A percentile compares a stretch with the other conserved stretches of the same genome.
These are phyloP conservation scores for Chymomyza fuscimana DNA, from an alignment of 2,888 invertebrate genomes.

Conservation along the genomic window DNA sequence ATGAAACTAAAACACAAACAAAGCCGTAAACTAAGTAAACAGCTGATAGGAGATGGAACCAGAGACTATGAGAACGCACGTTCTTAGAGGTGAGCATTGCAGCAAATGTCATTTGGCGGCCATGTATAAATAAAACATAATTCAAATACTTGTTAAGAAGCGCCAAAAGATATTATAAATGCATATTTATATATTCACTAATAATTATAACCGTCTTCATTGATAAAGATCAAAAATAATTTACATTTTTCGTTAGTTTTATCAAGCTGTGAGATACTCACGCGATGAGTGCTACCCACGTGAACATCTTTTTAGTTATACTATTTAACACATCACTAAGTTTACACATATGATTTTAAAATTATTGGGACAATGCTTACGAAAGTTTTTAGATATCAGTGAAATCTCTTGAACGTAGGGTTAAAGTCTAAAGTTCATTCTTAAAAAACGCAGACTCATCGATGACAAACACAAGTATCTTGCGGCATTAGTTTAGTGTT, in stretches of 20 bases:
- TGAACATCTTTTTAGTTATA: background rate
- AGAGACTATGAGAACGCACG: background rate
- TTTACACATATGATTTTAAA: background rate
- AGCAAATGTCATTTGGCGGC: background rate
- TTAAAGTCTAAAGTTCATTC: slow-evolving; percentile 34
- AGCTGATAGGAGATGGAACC: slow-evolving; percentile 36
- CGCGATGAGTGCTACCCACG: background rate
- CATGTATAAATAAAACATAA: background rate
- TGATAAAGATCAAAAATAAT: background rate
- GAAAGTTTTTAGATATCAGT: background rate
- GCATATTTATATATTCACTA: background rate
- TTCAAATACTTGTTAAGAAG: background rate
- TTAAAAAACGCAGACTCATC: slow-evolving; percentile 18
- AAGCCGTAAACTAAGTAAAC: slow-evolving; percentile 26
- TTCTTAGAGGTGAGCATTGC: background rate
- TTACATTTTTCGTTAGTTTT: background rate
- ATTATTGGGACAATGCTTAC: background rate
- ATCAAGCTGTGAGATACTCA: background rate
- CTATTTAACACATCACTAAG: background rate
- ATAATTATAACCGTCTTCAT: background rate
- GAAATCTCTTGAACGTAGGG: background rate
- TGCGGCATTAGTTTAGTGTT: slow-evolving; percentile 9
- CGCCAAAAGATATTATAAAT: background rate
- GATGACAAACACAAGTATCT: slow-evolving; percentile 36
- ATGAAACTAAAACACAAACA: slow-evolving; percentile 6